A percentile compares a stretch with the other conserved stretches of the same genome.
phyloP scores from a whole-genome alignment of 2,797 vertebrate species.

The Gadopsis marmoratus region DNA sequence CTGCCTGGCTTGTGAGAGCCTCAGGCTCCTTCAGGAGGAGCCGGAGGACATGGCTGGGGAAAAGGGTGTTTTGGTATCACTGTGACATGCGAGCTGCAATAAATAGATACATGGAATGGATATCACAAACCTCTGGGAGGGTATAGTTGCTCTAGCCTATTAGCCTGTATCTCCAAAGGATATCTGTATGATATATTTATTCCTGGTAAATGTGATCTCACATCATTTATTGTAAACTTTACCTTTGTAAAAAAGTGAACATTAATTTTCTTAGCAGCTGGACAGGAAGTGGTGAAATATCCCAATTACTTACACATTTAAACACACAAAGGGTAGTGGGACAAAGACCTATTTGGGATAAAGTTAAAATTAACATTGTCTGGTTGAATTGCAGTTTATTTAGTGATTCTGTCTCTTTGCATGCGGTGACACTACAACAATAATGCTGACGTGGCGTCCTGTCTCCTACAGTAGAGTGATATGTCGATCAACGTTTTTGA shows the following conservation, averaged over 20 bases:
- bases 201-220: background rate
- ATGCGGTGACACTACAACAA: background rate
- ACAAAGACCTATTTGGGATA: background rate
- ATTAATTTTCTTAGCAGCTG: background rate
- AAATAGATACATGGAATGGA: conserved; percentile 11
- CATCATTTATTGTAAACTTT: background rate
- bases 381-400: conserved; percentile 8
- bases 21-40: conserved; percentile 14
- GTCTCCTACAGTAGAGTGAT: conserved; percentile 27
- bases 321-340: background rate
- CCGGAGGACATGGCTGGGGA: conserved; percentile 12
- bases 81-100: background rate
- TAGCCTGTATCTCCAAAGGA: background rate
- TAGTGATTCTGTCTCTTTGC: background rate
- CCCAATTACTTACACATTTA: background rate
- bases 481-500: conserved; percentile 49
- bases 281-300: background rate
- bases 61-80: conserved; percentile 9
- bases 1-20: conserved; percentile 27
- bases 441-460: conserved; percentile 44
- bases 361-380: conserved; percentile 5
- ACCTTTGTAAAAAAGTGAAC: background rate
- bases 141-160: conserved; percentile 1
- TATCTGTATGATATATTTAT: background rate
- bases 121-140: conserved; percentile 12